These are phyloP conservation scores for Crotalus tigris DNA, from an alignment of 2,113 vertebrate genomes.

Conservation along the genomic window DNA sequence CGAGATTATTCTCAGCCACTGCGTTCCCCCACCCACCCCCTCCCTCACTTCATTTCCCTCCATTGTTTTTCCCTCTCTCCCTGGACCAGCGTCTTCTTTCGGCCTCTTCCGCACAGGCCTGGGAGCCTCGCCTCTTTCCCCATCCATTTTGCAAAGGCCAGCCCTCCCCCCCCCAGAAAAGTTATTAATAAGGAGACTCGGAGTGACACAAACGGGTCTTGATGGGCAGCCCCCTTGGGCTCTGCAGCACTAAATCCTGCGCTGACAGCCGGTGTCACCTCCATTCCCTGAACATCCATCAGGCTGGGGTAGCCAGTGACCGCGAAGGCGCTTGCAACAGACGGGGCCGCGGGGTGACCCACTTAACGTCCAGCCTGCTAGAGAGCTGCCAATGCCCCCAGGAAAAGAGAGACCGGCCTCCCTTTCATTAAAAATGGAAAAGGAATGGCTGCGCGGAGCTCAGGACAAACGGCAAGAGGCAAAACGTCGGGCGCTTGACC, in stretches of 20 bases:
- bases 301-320: not conserved
- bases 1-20: too few relatives aligned
- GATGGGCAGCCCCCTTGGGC: not conserved
- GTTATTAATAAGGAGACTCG: slow-evolving; percentile 6
- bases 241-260: slow-evolving; percentile 65
- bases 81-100: slow-evolving; percentile 33
- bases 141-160: slow-evolving; percentile 73
- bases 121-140: not conserved
- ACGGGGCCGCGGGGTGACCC: slow-evolving; percentile 13
- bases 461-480: not conserved
- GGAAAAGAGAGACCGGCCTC: not conserved
- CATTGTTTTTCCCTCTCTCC: not conserved
- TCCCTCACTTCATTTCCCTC: too few relatives aligned
- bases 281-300: slow-evolving; percentile 58
- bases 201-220: not conserved
- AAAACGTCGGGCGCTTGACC: not conserved
- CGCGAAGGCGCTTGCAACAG: not conserved
- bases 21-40: too few relatives aligned
- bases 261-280: slow-evolving; percentile 71
- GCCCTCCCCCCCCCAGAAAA: slow-evolving; percentile 20
- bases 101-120: not conserved
- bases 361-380: not conserved
- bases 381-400: not conserved
- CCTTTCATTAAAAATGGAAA: not conserved
- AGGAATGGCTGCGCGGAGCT: not conserved